Evolutionary conservation across 2,797 vertebrate species (phyloP), one percentile per base, ranked within the genome.

Genomic region (Falco peregrinus): DNA sequence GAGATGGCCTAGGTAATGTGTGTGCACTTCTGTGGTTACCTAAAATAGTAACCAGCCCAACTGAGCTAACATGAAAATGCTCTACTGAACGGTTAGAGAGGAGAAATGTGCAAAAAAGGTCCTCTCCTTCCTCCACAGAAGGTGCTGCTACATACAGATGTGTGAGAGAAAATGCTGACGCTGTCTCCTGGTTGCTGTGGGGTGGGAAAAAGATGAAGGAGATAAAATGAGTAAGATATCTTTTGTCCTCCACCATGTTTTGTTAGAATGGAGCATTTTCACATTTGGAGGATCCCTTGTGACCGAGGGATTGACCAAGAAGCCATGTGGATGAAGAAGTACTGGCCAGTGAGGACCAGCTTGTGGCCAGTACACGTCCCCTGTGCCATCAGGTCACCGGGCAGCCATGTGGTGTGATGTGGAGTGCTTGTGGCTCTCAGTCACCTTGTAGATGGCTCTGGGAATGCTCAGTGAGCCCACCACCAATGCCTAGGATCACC

Each of bases 31-130:
- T 50, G 71, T 20, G 16, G 25, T 68, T 83, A 71, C 90, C 57
- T 70, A 65, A 91, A 94, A 87, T 48, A 93, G 75, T 9, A 89
- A 80, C 48, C 24, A 31, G 70, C 12, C 15, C 45, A 87, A 39
- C 4, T 47, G 68, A 89, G 53, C 26, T 67, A 57, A 61, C 68
- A 50, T 9, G 64, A 83, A 87, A 93, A 68, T 39, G 19, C 10
- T 75, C 59, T 75, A 0, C 56, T 77, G 69, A 73, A 79, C 70
- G 7, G 21, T 65, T 86, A 39, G 13, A 37, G 21, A 76, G 43
- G 35, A 93, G 15, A 89, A 90, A 70, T 0, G 0, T 31, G 9
- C 4, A 16, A 26, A 64, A 87, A 61, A 47, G 4, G 7, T 61
- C 39, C 39, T 19, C 24, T 67, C 19, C 21, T 48, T 86, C 61